Evolutionary conservation across 2,888 invertebrate species (phyloP).

Genomic region (Zelleria hepariella): DNA sequence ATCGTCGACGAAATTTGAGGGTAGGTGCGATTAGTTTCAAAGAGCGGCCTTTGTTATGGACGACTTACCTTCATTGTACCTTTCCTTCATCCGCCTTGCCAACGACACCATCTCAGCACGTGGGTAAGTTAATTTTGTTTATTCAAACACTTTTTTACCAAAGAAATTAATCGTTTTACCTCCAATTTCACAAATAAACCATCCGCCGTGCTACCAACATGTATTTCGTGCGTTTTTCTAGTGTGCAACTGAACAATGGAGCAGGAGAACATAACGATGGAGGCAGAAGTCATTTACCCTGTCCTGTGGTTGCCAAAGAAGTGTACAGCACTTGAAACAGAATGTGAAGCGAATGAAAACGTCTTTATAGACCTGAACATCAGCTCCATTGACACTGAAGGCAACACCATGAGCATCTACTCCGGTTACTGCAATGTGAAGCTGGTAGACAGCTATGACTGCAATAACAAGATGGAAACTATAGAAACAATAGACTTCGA

Average conservation of each 20-base stretch:
- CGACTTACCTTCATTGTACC: conserved; percentile 29
- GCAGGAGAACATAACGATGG: conserved; percentile 20
- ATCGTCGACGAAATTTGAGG: conserved; percentile 18
- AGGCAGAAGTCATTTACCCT: conserved; percentile 34
- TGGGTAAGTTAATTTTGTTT: conserved; percentile 41
- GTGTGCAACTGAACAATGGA: conserved; percentile 29
- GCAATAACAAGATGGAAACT: conserved; percentile 15
- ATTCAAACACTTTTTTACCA: conserved; percentile 17
- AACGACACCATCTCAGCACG: conserved; percentile 32
- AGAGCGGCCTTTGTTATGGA: conserved; percentile 13
- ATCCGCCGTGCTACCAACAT: neutral
- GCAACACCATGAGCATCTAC: conserved; percentile 40
- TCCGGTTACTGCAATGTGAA: conserved; percentile 50
- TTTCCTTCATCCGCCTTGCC: conserved; percentile 20
- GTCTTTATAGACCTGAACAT: conserved; percentile 47
- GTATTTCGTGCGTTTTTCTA: conserved; percentile 2
- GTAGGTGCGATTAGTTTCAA: conserved; percentile 22
- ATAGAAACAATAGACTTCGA: conserved; percentile 15
- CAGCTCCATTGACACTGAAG: conserved; percentile 41
- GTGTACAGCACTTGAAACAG: conserved; percentile 37
- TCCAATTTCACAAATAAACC: conserved; percentile 16
- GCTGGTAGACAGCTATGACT: conserved; percentile 36
- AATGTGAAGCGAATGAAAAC: conserved; percentile 38
- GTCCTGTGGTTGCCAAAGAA: conserved; percentile 47
- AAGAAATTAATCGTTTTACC: conserved; percentile 33